A percentile compares a stretch with the other conserved stretches of the same genome.
phyloP scores from a whole-genome alignment of 2,797 vertebrate genomes.

The Bradypodion pumilum region DNA sequence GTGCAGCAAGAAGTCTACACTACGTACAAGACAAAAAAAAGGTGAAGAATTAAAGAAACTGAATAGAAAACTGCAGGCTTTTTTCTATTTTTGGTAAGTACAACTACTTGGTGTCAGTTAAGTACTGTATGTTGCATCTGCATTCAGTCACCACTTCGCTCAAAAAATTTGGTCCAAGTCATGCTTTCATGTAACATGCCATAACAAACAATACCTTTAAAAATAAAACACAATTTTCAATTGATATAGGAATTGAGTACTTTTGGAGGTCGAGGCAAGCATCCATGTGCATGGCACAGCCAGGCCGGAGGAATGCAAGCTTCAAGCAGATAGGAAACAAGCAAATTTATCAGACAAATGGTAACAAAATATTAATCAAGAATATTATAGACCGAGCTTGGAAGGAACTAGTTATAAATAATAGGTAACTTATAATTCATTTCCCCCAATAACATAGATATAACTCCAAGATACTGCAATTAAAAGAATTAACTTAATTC shows the following conservation, averaged over 20 bases:
- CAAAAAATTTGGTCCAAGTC: not conserved
- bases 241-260: not conserved
- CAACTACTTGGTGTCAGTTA: not conserved
- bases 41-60: not conserved
- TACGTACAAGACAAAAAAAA: not conserved
- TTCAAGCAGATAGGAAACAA: not conserved
- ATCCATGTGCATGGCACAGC: not conserved
- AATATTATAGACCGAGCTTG: not conserved
- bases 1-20: slow-evolving; percentile 2
- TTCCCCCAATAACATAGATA: too few species aligned
- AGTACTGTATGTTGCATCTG: not conserved
- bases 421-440: not conserved
- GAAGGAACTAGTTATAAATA: not conserved
- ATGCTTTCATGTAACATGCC: not conserved
- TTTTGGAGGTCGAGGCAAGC: not conserved
- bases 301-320: not conserved
- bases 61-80: not conserved
- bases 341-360: not conserved
- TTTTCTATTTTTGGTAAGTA: not conserved
- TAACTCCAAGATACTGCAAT: too few species aligned
- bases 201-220: not conserved
- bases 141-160: not conserved
- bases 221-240: not conserved
- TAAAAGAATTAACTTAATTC: too few species aligned
- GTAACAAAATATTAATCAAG: not conserved